Evolutionary conservation across 2,888 invertebrate genomes (phyloP).

Genomic region (Neoscelio sp.): DNA sequence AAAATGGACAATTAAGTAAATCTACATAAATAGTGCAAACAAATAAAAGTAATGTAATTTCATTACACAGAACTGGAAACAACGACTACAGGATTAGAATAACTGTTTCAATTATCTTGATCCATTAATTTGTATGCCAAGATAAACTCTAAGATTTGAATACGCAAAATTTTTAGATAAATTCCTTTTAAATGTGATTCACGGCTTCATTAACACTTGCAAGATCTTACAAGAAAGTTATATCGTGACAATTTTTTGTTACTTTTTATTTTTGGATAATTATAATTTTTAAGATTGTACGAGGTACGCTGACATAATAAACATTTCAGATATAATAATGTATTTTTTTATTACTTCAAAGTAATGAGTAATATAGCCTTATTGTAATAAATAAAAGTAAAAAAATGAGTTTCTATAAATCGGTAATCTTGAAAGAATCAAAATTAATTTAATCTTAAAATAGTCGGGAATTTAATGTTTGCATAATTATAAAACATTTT

Average conservation of each 20-base stretch:
- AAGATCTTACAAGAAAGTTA: constrained; percentile 28
- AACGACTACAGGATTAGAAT: constrained; percentile 52
- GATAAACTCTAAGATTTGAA: constrained; percentile 42
- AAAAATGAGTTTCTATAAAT: too few species aligned
- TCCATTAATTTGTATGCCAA: constrained; percentile 52
- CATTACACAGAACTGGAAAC: constrained; percentile 53
- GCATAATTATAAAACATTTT: constrained; percentile 49
- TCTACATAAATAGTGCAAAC: constrained; percentile 55
- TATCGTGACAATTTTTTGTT: constrained; percentile 32
- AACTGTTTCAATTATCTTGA: constrained; percentile 64
- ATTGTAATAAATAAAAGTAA: too few species aligned
- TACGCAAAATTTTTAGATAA: constrained; percentile 34
- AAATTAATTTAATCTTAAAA: constrained; percentile 17
- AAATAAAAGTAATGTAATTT: constrained; percentile 55
- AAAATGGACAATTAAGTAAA: constrained; percentile 46
- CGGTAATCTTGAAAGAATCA: neutral
- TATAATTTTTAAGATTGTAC: too few species aligned
- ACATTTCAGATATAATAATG: too few species aligned
- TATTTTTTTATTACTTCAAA: too few species aligned
- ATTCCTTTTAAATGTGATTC: constrained; percentile 36
- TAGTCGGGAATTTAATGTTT: constrained; percentile 20
- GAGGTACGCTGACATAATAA: too few species aligned
- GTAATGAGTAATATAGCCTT: too few species aligned
- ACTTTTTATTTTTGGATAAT: constrained; percentile 30
- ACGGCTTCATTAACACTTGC: constrained; percentile 41